Evolutionary conservation across 2,888 invertebrate species (phyloP), one percentile per base, ranked within the genome.

Genomic region (Chrysolina americana): DNA sequence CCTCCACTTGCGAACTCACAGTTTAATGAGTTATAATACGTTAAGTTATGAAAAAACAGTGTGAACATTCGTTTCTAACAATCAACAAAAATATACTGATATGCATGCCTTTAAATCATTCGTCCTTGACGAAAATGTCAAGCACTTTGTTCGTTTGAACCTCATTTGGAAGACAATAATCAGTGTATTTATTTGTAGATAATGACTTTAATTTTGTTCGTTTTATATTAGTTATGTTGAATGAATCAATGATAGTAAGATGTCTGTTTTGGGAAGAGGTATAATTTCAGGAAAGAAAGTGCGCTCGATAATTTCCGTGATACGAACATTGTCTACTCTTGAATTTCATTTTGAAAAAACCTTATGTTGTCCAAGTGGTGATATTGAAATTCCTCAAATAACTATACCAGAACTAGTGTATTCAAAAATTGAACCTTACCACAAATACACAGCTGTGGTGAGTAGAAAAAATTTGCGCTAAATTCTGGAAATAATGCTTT

Each of bases 371-470:
- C 82, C 81, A 15, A 90, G 89, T 85, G 89, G 89, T 76, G 90
- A 90, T 82, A 88, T 91, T 53, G 85, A 89, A 78, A 85, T 90
- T 71, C 90, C 90, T 0, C 89, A 89, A 48, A 88, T 89, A 83
- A 89, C 90, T 23, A 84, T 92, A 74, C 89, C 90, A 23, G 90
- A 92, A 56, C 88, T 88, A 83, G 86, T 92, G 68, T 92, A 91
- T 87, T 50, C 71, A 11, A 72, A 70, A 68, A 72, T 75, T 11
- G 89, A 89, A 70, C 84, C 89, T 73, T 92, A 90, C 90, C 86
- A 89, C 28, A 89, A 91, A 79, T 89, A 79, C 73, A 79, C 79
- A 71, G 85, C 83, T 75, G 79, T 81, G 75, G 84, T 84, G 82
- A 83, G 84, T 83, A 77, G 65, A 5, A 10, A 28, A 10, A 21